A percentile compares a stretch with the other conserved stretches of the same genome.
Conservation (phyloP, 1,140 invertebrate species). For the Conopomorpha cramerella region DNA sequence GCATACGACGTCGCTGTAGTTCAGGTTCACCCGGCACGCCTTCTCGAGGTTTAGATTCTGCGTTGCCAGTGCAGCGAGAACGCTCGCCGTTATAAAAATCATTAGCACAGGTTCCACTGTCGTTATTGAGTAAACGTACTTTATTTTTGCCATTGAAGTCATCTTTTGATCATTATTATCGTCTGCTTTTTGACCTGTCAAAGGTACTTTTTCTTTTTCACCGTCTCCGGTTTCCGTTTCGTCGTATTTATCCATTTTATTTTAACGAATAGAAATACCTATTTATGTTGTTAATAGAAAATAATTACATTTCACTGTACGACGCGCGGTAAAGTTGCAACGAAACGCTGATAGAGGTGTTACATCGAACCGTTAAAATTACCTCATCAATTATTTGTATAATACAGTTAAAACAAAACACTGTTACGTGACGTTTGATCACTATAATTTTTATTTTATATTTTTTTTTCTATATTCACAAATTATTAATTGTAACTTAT, state of each 20-base stretch:
- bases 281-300: background rate
- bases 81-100: constrained; percentile 39
- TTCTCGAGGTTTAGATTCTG: constrained; percentile 51
- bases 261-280: background rate
- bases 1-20: constrained; percentile 31
- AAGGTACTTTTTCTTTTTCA: constrained; percentile 21
- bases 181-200: constrained; percentile 24
- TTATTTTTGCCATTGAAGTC: constrained; percentile 28
- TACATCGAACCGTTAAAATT: too few relatives aligned
- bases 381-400: too few relatives aligned
- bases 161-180: constrained; percentile 18
- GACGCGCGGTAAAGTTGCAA: too few relatives aligned
- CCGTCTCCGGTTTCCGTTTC: background rate
- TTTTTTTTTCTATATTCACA: too few relatives aligned
- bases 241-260: background rate
- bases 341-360: too few relatives aligned
- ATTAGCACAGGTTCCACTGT: constrained; percentile 42
- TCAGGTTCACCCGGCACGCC: constrained; percentile 37
- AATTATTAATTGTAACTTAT: too few relatives aligned
- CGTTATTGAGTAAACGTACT: constrained; percentile 35
- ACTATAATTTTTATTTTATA: too few relatives aligned
- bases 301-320: too few relatives aligned
- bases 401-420: too few relatives aligned
- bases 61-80: constrained; percentile 31
- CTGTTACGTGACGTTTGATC: too few relatives aligned